Evolutionary conservation across 2,797 vertebrate species (phyloP).

Genomic region (Antennarius maculatus): DNA sequence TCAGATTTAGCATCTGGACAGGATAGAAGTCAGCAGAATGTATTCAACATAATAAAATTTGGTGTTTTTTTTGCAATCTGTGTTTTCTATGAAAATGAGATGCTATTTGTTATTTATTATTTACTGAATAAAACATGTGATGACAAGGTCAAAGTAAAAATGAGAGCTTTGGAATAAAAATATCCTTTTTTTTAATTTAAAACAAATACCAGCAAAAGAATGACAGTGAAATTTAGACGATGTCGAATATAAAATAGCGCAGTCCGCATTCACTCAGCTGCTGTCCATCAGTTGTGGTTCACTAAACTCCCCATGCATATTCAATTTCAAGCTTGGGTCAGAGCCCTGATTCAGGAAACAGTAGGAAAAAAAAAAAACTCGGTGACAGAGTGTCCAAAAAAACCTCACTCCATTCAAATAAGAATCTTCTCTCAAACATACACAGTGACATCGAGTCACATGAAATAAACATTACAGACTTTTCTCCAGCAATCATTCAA

Average conservation of each 20-base stretch:
- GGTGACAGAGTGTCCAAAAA: too few species aligned
- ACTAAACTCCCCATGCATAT: constrained; percentile 1
- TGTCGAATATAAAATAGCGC: neutral
- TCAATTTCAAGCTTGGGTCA: constrained; percentile 3
- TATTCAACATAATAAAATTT: constrained; percentile 1
- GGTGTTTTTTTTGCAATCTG: constrained; percentile 1
- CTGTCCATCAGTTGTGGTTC: constrained; percentile 9
- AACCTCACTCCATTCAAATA: neutral
- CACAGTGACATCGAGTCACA: too few species aligned
- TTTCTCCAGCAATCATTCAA: too few species aligned
- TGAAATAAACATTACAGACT: neutral
- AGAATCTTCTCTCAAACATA: neutral
- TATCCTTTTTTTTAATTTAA: neutral
- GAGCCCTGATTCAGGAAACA: neutral
- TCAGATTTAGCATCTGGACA: constrained; percentile 1
- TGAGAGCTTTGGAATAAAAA: constrained; percentile 8
- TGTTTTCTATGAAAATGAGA: constrained; percentile 20
- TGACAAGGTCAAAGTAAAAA: constrained; percentile 17
- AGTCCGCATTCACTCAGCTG: neutral
- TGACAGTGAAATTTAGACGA: neutral
- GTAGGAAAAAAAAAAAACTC: neutral
- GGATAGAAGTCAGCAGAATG: constrained; percentile 7
- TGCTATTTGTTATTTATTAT: constrained; percentile 34
- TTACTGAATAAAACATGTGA: constrained; percentile 24
- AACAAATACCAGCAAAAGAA: neutral